Base-by-base conservation (phyloP, 2,888 invertebrate genomes). In the Tortrix viridana region DNA sequence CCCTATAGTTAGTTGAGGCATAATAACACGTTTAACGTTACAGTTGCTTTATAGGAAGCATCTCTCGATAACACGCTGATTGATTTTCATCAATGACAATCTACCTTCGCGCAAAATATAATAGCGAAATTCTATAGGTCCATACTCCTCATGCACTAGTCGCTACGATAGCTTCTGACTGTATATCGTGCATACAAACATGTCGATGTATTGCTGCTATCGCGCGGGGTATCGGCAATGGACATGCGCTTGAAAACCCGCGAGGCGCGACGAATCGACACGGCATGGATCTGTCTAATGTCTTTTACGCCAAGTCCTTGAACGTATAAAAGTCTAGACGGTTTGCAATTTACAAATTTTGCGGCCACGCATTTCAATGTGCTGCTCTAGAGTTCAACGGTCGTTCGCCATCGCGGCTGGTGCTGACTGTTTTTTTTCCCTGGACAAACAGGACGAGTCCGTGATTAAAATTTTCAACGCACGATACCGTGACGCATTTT, bases 401-500 rank as follows among this genome's bases (percentile, higher is more conserved):
- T 87, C 89, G 69, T 79, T 77, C 81, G 70, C 75, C 81, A 79
- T 80, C 81, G 79, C 74, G 74, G 74, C 72, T 72, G 74, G 72
- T 73, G 74, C 71, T 76, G 74, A 71, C 72, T 80, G 74, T 80
- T 77, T 77, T 65, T 63, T 59, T 50, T 49, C 74, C 73, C 71
- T 69, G 74, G 79, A 77, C 76, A 77, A 73, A 69, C 70, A 69
- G 75, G 75, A 81, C 71, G 65, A 69, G 75, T 79, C 79, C 84
- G 85, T 82, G 85, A 86, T 84, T 80, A 74, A 83, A 87, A 90
- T 90, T 88, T 85, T 85, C 82, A 88, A 86, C 86, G 85, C 88
- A 84, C 83, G 83, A 82, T 72, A 77, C 79, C 80, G 79, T 84
- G 80, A 83, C 80, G 81, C 77, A 86, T 84, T 84, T 82, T 84